Base-by-base conservation (phyloP, 2,888 invertebrate genomes). In the Pristionchus exspectatus region DNA sequence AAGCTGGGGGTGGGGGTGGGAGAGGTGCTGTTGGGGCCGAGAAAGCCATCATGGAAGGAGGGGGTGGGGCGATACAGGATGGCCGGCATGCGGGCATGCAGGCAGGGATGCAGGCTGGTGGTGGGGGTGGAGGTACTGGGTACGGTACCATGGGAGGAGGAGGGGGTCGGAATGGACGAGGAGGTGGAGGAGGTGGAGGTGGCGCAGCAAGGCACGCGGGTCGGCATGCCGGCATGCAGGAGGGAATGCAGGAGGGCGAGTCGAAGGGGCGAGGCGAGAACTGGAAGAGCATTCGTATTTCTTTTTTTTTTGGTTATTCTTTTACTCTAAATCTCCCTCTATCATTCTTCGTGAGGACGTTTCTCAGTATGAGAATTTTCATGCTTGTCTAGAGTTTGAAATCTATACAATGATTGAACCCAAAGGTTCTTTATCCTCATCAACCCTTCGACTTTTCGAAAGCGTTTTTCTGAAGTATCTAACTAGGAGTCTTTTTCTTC, bases 11-110 rank as follows among this genome's bases (percentile, higher is more conserved):
- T 24, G 85, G 63, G 2, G 85, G 85, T 33, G 85, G 85, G 27
- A 30, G 44, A 50, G 44, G 44, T 50, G 9, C 5, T 50, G 44
- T 3, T 12, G 50, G 50, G 3, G n/a, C 2, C 14, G 33, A 9
- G 44, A 2, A 38, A 0, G 44, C n/a, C 18, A 38, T 12, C 16
- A 44, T 24, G 16, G 84, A 9, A 27, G 83, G 83, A 83, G 83
- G 54, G 2, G 54, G 83, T 5, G 83, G 56, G 14, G 50, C n/a
- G 2, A 54, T n/a, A 27, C 83, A 83, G 4, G 83, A 27, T 14
- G 83, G 83, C 2, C 54, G 54, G n/a, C 83, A 83, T 21, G 56
- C 12, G 18, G 83, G 83, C 83, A 83, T 85, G n/a, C 85, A 85
- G 7, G 63, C 33, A 14, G 85, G 85, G 12, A 38, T 38, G 21